These are phyloP conservation scores for Channa argus DNA, from an alignment of 2,113 vertebrate species.

Conservation along the genomic window DNA sequence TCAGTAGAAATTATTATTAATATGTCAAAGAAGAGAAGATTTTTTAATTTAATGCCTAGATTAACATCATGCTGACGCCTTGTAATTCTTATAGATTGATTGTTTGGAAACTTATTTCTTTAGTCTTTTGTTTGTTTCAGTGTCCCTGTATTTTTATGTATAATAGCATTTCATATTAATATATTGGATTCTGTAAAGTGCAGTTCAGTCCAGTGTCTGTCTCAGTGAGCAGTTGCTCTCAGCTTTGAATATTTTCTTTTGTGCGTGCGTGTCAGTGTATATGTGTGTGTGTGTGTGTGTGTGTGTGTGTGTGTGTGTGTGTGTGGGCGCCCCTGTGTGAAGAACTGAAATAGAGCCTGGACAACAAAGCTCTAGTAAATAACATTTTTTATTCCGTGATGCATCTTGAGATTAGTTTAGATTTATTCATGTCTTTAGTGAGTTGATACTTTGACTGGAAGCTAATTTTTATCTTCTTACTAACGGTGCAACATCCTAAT, in stretches of 20 bases:
- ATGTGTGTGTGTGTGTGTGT: no score
- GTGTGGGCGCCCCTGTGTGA: no score
- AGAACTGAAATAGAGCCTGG: not conserved
- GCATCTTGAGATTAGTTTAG: not conserved
- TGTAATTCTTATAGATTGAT: not conserved
- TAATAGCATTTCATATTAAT: not conserved
- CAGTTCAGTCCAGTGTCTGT: not conserved
- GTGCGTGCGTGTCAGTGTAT: no score
- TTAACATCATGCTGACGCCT: not conserved
- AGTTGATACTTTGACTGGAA: not conserved
- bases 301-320: no score
- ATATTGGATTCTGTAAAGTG: not conserved
- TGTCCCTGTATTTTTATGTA: not conserved
- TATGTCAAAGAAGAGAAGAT: not conserved
- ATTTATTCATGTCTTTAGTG: not conserved
- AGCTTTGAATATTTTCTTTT: not conserved
- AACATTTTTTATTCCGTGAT: not conserved
- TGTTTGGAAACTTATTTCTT: not conserved
- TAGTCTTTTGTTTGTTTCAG: not conserved
- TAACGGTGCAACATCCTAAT: not conserved
- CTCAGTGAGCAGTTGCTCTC: not conserved
- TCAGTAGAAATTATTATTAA: not conserved
- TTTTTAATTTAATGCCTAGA: not conserved
- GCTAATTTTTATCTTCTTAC: conserved; percentile 11
- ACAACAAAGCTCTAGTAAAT: not conserved